A percentile compares a stretch with the other conserved stretches of the same genome.
phyloP scores from a whole-genome alignment of 35 echinoderm and acorn worm species.

The Eucidaris tribuloides region DNA sequence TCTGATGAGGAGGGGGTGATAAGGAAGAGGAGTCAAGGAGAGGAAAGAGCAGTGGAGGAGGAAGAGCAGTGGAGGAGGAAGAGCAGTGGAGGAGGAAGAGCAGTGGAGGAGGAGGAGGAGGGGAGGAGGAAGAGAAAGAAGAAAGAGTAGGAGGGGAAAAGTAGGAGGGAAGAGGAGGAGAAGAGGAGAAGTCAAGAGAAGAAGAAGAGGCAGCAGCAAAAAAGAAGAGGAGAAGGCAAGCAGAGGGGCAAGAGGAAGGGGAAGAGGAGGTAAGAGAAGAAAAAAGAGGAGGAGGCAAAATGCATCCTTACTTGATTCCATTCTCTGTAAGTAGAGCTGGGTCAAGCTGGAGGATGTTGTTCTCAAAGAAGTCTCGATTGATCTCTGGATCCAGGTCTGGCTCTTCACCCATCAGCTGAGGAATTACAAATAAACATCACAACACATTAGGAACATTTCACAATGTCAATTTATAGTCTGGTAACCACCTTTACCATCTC shows the following conservation, averaged over 20 bases:
- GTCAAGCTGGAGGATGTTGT: slow-evolving; percentile 87
- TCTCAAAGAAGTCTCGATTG: slow-evolving; percentile 98
- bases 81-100: too few relatives aligned
- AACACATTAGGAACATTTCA: too few relatives aligned
- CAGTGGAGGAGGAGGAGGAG: too few relatives aligned
- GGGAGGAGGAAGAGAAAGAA: not conserved
- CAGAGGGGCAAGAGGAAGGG: not conserved
- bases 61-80: too few relatives aligned
- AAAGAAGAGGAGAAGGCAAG: not conserved
- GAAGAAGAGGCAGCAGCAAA: not conserved
- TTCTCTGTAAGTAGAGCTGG: slow-evolving; percentile 94
- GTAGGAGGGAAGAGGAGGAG: not conserved
- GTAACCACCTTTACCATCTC: too few relatives aligned
- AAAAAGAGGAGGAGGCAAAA: not conserved
- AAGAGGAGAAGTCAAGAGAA: not conserved
- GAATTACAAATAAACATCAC: not conserved
- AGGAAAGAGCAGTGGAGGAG: too few relatives aligned
- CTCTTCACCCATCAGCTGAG: slow-evolving; percentile 94
- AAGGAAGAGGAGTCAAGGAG: too few relatives aligned
- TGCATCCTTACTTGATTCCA: slow-evolving; percentile 92
- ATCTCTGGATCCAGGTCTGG: slow-evolving; percentile 98
- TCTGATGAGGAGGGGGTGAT: too few relatives aligned
- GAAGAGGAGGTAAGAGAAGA: not conserved
- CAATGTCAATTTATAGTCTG: too few relatives aligned
- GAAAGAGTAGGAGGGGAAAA: not conserved